Evolutionary conservation across 2,888 invertebrate genomes (phyloP).

Genomic region (Tetragnatha montana): DNA sequence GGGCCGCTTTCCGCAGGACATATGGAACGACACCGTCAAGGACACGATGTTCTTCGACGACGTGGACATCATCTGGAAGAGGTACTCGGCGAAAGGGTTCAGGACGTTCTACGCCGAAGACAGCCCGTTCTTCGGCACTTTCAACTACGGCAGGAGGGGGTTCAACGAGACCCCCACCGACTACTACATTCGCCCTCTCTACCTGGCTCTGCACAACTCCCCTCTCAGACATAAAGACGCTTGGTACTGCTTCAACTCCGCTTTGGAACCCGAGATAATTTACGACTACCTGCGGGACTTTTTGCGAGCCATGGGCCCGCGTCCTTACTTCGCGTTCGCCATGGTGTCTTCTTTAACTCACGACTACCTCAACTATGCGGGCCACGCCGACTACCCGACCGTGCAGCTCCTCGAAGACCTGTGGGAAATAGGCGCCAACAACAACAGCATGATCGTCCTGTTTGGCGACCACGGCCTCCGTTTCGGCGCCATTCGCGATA

Average conservation of each 20-base stretch:
- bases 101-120: conserved; percentile 76
- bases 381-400: conserved; percentile 74
- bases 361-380: conserved; percentile 74
- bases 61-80: conserved; percentile 75
- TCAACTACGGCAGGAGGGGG: conserved; percentile 75
- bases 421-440: conserved; percentile 79
- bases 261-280: conserved; percentile 57
- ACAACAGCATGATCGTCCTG: conserved; percentile 82
- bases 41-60: conserved; percentile 73
- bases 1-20: conserved; percentile 71
- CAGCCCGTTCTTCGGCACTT: conserved; percentile 74
- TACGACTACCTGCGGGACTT: conserved; percentile 61
- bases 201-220: conserved; percentile 74
- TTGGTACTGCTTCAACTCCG: conserved; percentile 50
- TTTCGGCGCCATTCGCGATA: conserved; percentile 88
- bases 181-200: conserved; percentile 75
- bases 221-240: conserved; percentile 31
- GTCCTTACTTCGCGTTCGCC: conserved; percentile 74
- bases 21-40: conserved; percentile 70
- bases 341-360: conserved; percentile 75
- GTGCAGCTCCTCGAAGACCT: conserved; percentile 80
- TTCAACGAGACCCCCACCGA: conserved; percentile 75
- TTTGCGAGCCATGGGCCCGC: conserved; percentile 46
- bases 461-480: conserved; percentile 94
- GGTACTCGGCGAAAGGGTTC: conserved; percentile 74